These are phyloP conservation scores for Scaptomyza hsui DNA, from an alignment of 1,140 invertebrate genomes.

Conservation along the genomic window DNA sequence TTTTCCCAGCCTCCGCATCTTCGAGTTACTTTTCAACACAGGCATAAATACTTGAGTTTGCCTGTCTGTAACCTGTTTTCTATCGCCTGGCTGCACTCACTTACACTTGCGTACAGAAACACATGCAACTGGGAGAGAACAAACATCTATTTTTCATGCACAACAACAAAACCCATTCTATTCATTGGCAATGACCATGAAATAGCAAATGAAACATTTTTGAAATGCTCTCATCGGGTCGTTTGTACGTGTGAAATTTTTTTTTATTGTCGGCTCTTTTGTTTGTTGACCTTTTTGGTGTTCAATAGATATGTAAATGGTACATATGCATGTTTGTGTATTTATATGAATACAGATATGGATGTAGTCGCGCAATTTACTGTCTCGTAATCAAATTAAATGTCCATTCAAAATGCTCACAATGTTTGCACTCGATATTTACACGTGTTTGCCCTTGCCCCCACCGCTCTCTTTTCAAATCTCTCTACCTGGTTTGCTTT, in stretches of 20 bases:
- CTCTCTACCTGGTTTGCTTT: background rate
- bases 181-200: constrained; percentile 76
- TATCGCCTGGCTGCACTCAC: constrained; percentile 45
- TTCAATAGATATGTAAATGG: constrained; percentile 48
- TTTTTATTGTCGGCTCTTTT: constrained; percentile 57
- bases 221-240: constrained; percentile 35
- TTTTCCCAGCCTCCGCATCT: constrained; percentile 42
- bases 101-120: constrained; percentile 7
- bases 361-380: constrained; percentile 36
- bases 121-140: constrained; percentile 20
- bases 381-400: constrained; percentile 39
- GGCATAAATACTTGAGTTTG: constrained; percentile 35
- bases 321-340: background rate
- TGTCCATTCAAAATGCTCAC: constrained; percentile 36
- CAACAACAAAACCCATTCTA: constrained; percentile 49
- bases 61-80: constrained; percentile 68
- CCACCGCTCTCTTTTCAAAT: constrained; percentile 1
- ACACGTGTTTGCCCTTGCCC: constrained; percentile 59
- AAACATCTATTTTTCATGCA: constrained; percentile 36
- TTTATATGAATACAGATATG: constrained; percentile 1
- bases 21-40: constrained; percentile 33
- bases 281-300: constrained; percentile 66
- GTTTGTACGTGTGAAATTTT: constrained; percentile 61
- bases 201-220: constrained; percentile 52
- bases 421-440: constrained; percentile 61